Percentiles rank a stretch among this genome's conserved stretches.
Conservation (phyloP, 2,888 invertebrate genomes). For the Chrysolina oricalcia region DNA sequence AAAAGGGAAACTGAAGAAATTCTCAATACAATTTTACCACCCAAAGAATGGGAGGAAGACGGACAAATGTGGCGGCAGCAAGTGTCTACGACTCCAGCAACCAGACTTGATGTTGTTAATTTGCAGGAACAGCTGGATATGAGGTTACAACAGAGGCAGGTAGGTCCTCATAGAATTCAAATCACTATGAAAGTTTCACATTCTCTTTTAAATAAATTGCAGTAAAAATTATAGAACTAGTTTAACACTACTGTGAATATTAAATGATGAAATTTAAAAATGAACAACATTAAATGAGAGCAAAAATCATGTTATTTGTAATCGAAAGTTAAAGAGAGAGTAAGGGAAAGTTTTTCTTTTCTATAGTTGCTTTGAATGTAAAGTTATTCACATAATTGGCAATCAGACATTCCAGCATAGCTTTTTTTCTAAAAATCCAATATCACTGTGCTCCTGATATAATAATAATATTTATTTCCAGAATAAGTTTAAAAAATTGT, state of each 20-base stretch:
- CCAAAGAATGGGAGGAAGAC: slow-evolving; percentile 95
- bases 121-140: slow-evolving; percentile 97
- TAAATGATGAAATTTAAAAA: too few species aligned
- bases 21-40: slow-evolving; percentile 93
- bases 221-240: background rate
- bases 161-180: slow-evolving; percentile 33
- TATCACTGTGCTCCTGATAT: too few species aligned
- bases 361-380: too few species aligned
- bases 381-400: too few species aligned
- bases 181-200: background rate
- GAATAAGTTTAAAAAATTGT: too few species aligned
- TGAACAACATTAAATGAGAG: too few species aligned
- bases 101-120: slow-evolving; percentile 95
- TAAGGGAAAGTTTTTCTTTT: too few species aligned
- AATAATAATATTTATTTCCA: too few species aligned
- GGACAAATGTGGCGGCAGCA: slow-evolving; percentile 93
- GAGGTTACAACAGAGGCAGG: slow-evolving; percentile 69
- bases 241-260: background rate
- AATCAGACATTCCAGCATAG: too few species aligned
- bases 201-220: background rate
- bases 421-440: too few species aligned
- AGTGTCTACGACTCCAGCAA: slow-evolving; percentile 97
- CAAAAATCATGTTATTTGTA: too few species aligned
- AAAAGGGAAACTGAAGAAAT: slow-evolving; percentile 92
- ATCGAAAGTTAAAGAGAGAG: too few species aligned